Evolutionary conservation across 2,113 vertebrate genomes (phyloP), one percentile per base, ranked within the genome.

Genomic region (Sinocyclocheilus anshuiensis): DNA sequence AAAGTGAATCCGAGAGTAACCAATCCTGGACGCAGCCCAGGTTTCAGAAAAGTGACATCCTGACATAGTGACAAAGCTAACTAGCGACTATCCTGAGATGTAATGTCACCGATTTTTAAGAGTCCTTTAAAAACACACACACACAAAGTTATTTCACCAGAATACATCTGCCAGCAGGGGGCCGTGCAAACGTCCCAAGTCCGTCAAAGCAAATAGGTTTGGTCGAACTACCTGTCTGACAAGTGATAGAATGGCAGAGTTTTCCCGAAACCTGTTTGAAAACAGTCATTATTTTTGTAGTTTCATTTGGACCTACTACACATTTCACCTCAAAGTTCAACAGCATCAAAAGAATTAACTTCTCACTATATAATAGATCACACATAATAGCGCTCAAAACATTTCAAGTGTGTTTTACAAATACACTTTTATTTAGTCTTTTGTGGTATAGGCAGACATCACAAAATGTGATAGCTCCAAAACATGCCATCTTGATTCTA

Each of bases 391-490:
- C 45, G 36, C 26, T 83, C 81, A 36, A 83, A 83, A 83, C 45
- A 83, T 71, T n/a, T n/a, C 16, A 22, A 45, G 42, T 16, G 6
- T 55, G 65, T 55, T 53, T 83, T 71, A 71, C 65, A 71, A 53
- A 83, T 50, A 69, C 26, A 83, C 45, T 48, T 53, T 71, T 55
- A 22, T 71, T 71, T 83, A 71, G 81, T 71, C 65, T 83, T 33
- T 1, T 26, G 1, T 53, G 48, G 81, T 10, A 4, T n/a, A 33
- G 53, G 26, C 65, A 71, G 81, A 71, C 65, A 11, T 33, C 81
- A 45, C 78, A 81, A 81, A 57, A 16, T 48, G 39, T 65, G 61
- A 9, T 29, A 1, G 39, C n/a, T 16, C 12, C 59, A 81, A 81
- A 81, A 81, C 78, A 65, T 20, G 59, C 4, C 1, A 6, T 26